Conservation (phyloP, 92 coral and sea anemone genomes). For the Ricordea florida region DNA sequence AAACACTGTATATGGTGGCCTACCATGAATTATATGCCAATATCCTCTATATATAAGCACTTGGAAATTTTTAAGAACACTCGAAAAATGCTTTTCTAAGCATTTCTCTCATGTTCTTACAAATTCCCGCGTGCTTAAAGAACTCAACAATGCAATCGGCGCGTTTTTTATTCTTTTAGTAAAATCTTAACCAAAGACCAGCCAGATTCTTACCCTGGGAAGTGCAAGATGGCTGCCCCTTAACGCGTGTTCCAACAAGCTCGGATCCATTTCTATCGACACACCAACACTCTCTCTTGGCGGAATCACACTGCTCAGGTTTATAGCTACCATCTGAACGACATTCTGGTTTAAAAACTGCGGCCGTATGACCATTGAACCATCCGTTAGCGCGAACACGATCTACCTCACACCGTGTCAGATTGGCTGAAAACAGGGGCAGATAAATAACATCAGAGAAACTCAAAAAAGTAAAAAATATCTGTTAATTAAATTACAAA, state of each 20-base stretch:
- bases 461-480: too few relatives aligned
- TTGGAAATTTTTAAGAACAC: too few relatives aligned
- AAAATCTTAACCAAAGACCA: background rate
- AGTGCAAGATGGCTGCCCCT: conserved; percentile 69
- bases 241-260: conserved; percentile 65
- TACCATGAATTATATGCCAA: too few relatives aligned
- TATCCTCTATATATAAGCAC: too few relatives aligned
- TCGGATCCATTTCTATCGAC: conserved; percentile 91
- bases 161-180: background rate
- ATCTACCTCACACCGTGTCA: conserved; percentile 74
- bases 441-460: background rate
- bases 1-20: too few relatives aligned
- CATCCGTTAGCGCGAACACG: conserved; percentile 75
- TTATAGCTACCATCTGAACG: conserved; percentile 83
- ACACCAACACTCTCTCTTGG: conserved; percentile 94
- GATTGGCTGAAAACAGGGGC: conserved; percentile 47
- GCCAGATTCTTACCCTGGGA: conserved; percentile 64
- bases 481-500: too few relatives aligned
- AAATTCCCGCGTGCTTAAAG: too few relatives aligned
- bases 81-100: too few relatives aligned
- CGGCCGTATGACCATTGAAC: conserved; percentile 58
- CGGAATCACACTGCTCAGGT: conserved; percentile 82
- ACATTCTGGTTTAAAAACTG: conserved; percentile 79
- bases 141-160: too few relatives aligned
- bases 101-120: too few relatives aligned